A percentile compares a stretch with the other conserved stretches of the same genome.
Evolutionary conservation across 2,797 vertebrate genomes (phyloP).

Genomic region (Ctenochaetus hawaiiensis): DNA sequence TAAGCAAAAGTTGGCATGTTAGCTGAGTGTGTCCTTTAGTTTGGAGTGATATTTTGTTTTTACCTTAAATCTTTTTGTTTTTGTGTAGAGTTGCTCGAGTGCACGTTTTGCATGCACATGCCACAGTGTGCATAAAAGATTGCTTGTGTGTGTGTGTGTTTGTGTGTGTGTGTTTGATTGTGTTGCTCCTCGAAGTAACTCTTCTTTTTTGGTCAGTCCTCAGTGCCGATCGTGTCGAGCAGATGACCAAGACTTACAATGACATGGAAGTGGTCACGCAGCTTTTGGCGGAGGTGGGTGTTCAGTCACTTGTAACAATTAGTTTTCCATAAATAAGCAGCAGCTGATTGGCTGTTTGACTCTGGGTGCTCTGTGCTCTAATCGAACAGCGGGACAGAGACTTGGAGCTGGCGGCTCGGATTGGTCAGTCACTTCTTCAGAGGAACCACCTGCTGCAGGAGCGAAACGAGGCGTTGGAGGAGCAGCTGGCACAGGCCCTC

Average conservation of each 20-base stretch:
- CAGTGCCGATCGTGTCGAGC: slow-evolving; percentile 88
- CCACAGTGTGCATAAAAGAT: background rate
- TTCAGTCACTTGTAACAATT: background rate
- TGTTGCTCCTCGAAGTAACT: background rate
- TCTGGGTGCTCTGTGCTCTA: slow-evolving; percentile 1
- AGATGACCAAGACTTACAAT: slow-evolving; percentile 93
- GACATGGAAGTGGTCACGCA: slow-evolving; percentile 95
- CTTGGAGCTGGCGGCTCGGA: slow-evolving; percentile 95
- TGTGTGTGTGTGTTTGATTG: background rate
- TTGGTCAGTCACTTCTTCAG: slow-evolving; percentile 96
- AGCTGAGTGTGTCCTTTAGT: background rate
- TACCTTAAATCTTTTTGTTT: background rate
- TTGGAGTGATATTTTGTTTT: slow-evolving; percentile 19
- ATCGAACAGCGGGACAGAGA: slow-evolving; percentile 92
- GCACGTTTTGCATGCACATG: slow-evolving; percentile 37
- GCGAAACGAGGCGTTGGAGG: slow-evolving; percentile 94
- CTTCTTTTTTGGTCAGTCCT: slow-evolving; percentile 84
- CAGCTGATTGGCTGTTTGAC: slow-evolving; percentile 13
- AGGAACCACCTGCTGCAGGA: slow-evolving; percentile 93
- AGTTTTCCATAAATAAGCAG: background rate
- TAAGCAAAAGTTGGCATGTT: slow-evolving; percentile 37
- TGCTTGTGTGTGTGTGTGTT: background rate
- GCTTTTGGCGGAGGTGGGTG: slow-evolving; percentile 92
- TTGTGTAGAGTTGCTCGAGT: slow-evolving; percentile 8
- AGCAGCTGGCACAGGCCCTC: slow-evolving; percentile 92